Percentiles rank a stretch among this genome's conserved stretches.
These are phyloP conservation scores for Prionailurus bengalensis DNA, from an alignment of 2,113 vertebrate genomes.

Conservation along the genomic window DNA sequence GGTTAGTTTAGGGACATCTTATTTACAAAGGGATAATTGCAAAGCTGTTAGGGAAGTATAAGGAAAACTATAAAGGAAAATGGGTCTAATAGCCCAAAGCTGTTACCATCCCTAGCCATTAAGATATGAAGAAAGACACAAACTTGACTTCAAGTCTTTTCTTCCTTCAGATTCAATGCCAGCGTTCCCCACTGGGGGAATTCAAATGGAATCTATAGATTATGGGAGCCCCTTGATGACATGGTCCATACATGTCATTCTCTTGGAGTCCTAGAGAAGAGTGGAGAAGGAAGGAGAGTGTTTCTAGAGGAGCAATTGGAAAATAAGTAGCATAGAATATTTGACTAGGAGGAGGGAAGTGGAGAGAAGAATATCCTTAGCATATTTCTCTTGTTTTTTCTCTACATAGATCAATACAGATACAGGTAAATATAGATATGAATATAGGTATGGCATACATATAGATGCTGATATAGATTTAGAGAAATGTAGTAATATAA, in stretches of 20 bases:
- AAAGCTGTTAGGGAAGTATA: neutral
- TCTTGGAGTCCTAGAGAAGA: neutral
- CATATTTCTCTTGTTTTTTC: neutral
- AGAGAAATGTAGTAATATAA: neutral
- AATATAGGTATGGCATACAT: neutral
- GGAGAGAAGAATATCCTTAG: neutral
- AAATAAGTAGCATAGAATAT: neutral
- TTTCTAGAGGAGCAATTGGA: neutral
- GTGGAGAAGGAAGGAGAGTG: neutral
- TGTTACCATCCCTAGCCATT: neutral
- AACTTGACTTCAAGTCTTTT: neutral
- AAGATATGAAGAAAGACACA: neutral
- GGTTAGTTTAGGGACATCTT: neutral
- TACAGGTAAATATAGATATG: neutral
- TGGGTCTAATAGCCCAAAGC: neutral
- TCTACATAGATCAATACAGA: neutral
- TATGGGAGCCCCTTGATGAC: neutral
- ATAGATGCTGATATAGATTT: neutral
- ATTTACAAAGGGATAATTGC: neutral
- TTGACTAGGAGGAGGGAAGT: neutral
- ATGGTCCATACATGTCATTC: neutral
- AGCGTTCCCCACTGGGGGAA: neutral
- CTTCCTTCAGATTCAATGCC: neutral
- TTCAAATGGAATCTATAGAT: neutral
- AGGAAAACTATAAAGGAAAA: neutral